Base-by-base conservation (phyloP, 2,888 invertebrate genomes). In the Deilephila porcellus region DNA sequence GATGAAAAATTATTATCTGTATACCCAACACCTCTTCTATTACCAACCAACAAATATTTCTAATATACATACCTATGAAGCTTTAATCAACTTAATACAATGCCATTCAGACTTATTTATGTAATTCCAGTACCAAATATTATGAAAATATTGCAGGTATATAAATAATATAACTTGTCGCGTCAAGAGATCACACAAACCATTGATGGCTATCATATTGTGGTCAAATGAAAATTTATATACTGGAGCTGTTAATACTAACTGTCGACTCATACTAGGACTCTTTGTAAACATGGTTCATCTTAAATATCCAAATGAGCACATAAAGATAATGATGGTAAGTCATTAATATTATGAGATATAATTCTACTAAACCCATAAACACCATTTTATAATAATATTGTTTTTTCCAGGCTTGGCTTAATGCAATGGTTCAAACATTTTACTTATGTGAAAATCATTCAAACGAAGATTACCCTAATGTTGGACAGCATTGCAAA, bases 381-480 rank as follows among this genome's bases (percentile, higher is more conserved):
- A 71, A 71, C 14, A 60, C 17, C 25, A 20, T 25, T 20, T 70
- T 32, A 6, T 25, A 29, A n/a, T 25, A 20, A 29, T 20, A 20
- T 20, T 73, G 76, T 72, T 71, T 56, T 79, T 91, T 87, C 76
- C 89, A 94, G 94, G 81, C 80, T 25, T 93, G 93, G 93, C 78
- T 94, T 8, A 93, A 93, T 78, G 79, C 86, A 37, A 85, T 92
- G 70, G 82, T 91, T 34, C 90, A 94, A 79, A 90, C 88, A 70
- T 90, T 90, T 80, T 94, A 93, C 74, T 83, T 90, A 11, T 91
- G 88, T 78, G 92, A 92, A 77, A 85, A 80, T 20, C 86, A 90
- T 73, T 90, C 91, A 45, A 89, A 88, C 74, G 84, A 79, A 76
- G 88, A 93, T 77, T 94, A 91, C 78, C 93, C 94, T 52, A 91